phyloP scores from a whole-genome alignment of 2,888 invertebrate genomes.

The Zeuzera pyrina region DNA sequence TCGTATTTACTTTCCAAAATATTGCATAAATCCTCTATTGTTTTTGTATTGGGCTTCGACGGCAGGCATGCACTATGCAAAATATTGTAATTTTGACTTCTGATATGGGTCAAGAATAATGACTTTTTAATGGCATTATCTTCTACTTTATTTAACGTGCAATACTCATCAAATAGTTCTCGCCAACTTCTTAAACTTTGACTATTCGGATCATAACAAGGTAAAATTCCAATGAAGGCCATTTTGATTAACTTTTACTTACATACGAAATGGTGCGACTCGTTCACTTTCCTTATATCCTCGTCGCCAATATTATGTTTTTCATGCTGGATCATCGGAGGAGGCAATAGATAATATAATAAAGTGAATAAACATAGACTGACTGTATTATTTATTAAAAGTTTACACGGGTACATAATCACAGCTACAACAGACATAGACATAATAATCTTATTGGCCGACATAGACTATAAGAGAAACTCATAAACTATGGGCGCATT shows the following conservation, averaged over 20 bases:
- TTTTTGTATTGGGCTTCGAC: not conserved
- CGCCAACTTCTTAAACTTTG: not conserved
- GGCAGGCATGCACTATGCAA: not conserved
- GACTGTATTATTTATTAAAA: no score
- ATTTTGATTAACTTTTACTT: not conserved
- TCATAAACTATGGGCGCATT: no score
- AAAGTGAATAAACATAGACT: no score
- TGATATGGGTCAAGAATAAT: not conserved
- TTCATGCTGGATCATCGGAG: no score
- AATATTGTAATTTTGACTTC: not conserved
- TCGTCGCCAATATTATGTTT: not conserved
- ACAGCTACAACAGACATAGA: no score
- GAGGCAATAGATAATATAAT: no score
- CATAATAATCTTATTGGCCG: no score
- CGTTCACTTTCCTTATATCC: not conserved
- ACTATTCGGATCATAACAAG: no score
- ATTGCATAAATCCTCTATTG: not conserved
- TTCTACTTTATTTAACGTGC: not conserved
- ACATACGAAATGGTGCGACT: not conserved
- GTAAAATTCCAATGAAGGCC: not conserved
- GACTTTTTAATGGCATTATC: not conserved
- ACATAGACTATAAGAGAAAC: no score
- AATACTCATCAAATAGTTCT: not conserved
- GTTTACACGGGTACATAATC: no score
- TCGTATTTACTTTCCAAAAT: not conserved